Conservation (phyloP, 2,797 vertebrate genomes). For the Corythornis leucogaster region DNA sequence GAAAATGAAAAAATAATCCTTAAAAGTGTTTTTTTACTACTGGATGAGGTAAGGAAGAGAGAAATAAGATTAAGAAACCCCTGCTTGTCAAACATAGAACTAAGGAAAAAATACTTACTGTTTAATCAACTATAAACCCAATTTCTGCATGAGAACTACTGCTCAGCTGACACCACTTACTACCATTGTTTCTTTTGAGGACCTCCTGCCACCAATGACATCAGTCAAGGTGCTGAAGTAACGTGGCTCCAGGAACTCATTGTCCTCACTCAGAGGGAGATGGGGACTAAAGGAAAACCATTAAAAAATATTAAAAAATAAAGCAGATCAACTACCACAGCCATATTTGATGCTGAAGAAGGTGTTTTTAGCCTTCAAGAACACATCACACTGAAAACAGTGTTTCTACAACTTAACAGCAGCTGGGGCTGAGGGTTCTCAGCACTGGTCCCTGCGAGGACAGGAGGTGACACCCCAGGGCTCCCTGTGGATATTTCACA, state of each 20-base stretch:
- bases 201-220: background rate
- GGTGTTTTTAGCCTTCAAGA: background rate
- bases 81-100: background rate
- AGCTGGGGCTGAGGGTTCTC: background rate
- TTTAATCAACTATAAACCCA: background rate
- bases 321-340: background rate
- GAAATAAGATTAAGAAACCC: background rate
- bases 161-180: background rate
- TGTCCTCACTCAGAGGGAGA: background rate
- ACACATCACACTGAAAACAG: background rate
- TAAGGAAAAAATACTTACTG: background rate
- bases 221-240: background rate
- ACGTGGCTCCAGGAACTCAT: background rate
- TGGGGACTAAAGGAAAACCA: background rate
- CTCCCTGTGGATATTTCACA: background rate
- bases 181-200: rapidly evolving
- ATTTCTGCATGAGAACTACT: background rate
- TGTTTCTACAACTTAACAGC: background rate
- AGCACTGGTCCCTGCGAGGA: background rate
- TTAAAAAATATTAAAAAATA: no score
- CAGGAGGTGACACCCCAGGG: background rate
- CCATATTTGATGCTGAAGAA: background rate
- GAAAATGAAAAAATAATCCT: background rate
- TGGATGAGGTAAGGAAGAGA: background rate
- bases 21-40: background rate